Evolutionary conservation across 1,140 invertebrate genomes (phyloP), one percentile per base, ranked within the genome.

Genomic region (Drosophila sproati): DNA sequence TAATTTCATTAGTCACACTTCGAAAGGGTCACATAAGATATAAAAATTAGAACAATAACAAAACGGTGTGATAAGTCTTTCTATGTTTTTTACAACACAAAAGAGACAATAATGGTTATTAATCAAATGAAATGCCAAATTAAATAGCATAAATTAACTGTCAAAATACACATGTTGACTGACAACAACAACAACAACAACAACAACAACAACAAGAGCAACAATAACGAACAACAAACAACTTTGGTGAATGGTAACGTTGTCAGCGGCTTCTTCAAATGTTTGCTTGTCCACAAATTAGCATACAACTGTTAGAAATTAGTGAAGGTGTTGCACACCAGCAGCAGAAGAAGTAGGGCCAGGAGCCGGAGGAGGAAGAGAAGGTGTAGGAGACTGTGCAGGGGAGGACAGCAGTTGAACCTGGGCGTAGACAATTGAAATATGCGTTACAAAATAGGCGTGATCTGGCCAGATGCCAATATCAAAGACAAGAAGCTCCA

Each of bases 301-400:
- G 80, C 83, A 87, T 88, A 87, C 77, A 87, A 87, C 69, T 88
- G 83, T 83, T 82, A 88, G 83, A 80, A 80, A 79, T 74, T 62
- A 72, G 69, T 66, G 43, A 64, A 57, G 55, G 10, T 39, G 29
- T 39, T 62, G 50, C 45, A 20, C 47, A 55, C 31, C 45, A 63
- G 31, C 8, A 29, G 57, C 31, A 2, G 12, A 5, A 8, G 35
- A 29, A 4, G 2, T 0, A 45, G n/a, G 1, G 1, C 20, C 20
- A 20, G 20, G 20, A 20, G 20, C 20, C 0, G 10, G n/a, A 7
- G 1, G 29, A 5, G 35, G 31, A 39, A 28, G 20, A 2, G 41
- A 2, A 7, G 20, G 5, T 48, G 3, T 20, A 20, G 1, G 20
- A 20, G 20, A 20, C 20, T 20, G 20, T 20, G 20, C 20, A 20